These are phyloP conservation scores for Callyntrura guangdongensis DNA, from an alignment of 2,888 invertebrate genomes.

Conservation along the genomic window DNA sequence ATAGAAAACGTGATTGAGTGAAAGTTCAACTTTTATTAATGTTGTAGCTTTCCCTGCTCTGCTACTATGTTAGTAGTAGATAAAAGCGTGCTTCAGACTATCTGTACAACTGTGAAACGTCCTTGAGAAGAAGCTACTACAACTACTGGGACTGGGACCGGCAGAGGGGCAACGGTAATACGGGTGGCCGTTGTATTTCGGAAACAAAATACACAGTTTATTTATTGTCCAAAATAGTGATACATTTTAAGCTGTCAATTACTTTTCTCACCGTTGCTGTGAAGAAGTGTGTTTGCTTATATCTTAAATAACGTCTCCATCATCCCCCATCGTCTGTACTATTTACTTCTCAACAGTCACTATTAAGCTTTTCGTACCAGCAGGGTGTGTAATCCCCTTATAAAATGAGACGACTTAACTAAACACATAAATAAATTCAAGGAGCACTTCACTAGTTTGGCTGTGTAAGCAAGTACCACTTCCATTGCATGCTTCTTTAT, in stretches of 20 bases:
- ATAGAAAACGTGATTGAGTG: not conserved
- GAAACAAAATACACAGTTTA: not conserved
- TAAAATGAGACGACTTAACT: no score
- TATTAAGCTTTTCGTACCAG: not conserved
- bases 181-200: not conserved
- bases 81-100: not conserved
- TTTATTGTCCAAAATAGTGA: not conserved
- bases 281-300: not conserved
- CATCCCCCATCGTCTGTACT: no score
- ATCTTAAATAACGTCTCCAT: no score
- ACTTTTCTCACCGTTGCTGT: not conserved
- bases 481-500: no score
- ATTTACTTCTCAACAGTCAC: not conserved
- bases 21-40: not conserved
- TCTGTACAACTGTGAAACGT: not conserved
- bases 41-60: not conserved
- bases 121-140: slow-evolving; percentile 4
- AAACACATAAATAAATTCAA: no score
- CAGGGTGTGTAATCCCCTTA: no score
- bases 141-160: not conserved
- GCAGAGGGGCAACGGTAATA: not conserved
- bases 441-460: no score
- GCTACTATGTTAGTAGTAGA: not conserved
- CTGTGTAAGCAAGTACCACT: no score
- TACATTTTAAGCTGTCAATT: not conserved